phyloP scores from a whole-genome alignment of 2,888 invertebrate species.

The Morpho deidamia region DNA sequence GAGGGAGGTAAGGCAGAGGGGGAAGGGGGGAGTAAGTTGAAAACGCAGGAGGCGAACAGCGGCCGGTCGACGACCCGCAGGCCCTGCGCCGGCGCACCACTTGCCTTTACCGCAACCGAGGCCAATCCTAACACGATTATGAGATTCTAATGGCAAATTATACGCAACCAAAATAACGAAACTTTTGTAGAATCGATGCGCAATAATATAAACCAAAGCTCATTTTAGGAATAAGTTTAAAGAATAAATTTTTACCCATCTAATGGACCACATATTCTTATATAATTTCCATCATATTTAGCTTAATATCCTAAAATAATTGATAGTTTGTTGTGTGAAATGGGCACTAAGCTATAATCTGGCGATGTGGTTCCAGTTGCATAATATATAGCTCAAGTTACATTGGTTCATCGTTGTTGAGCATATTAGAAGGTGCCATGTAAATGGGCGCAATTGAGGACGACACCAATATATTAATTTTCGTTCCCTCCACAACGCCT shows the following conservation, averaged over 20 bases:
- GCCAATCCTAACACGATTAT: conserved; percentile 60
- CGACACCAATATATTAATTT: conserved; percentile 41
- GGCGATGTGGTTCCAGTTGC: background rate
- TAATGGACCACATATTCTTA: too few species aligned
- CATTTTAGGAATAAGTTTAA: too few species aligned
- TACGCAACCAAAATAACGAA: background rate
- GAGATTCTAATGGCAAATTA: conserved; percentile 30
- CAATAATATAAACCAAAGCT: too few species aligned
- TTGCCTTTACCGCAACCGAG: conserved; percentile 46
- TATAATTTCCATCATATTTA: too few species aligned
- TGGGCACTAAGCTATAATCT: too few species aligned
- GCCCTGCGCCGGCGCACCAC: conserved; percentile 70
- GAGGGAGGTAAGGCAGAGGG: conserved; percentile 54
- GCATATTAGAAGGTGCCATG: conserved; percentile 3
- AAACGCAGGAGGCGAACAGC: conserved; percentile 72
- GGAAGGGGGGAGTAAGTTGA: conserved; percentile 47
- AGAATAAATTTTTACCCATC: too few species aligned
- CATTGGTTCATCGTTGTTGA: background rate
- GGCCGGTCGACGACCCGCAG: conserved; percentile 73
- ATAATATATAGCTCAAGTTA: background rate
- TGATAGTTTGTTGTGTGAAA: too few species aligned
- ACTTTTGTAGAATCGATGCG: background rate
- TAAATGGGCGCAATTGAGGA: conserved; percentile 29
- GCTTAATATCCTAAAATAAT: too few species aligned
- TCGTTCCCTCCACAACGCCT: conserved; percentile 38